Conservation (phyloP, 2,113 vertebrate genomes). For the Coreoperca whiteheadi region DNA sequence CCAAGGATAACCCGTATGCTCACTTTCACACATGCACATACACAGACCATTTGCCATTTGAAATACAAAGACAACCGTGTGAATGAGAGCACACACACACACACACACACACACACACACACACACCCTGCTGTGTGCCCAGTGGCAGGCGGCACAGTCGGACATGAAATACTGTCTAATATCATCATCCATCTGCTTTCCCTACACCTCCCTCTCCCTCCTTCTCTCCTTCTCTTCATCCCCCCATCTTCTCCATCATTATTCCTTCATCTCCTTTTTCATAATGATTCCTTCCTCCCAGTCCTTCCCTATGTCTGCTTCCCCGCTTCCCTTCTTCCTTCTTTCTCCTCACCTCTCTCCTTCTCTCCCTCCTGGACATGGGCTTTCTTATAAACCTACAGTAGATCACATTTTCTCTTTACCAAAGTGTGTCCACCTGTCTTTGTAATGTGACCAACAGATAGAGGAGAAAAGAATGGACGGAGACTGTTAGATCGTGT, state of each 20-base stretch:
- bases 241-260: conserved; percentile 53
- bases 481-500: neutral
- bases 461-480: neutral
- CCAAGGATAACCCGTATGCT: conserved; percentile 39
- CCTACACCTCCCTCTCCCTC: conserved; percentile 40
- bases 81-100: conserved; percentile 30
- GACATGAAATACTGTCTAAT: conserved; percentile 85
- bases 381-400: conserved; percentile 6
- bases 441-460: conserved; percentile 19
- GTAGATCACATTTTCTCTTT: conserved; percentile 40
- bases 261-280: conserved; percentile 52
- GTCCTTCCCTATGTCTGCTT: conserved; percentile 4
- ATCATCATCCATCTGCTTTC: conserved; percentile 82
- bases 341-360: neutral
- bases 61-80: conserved; percentile 48
- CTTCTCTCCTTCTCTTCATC: conserved; percentile 31
- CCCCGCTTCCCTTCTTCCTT: neutral
- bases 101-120: conserved; percentile 52
- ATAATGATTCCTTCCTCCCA: conserved; percentile 39
- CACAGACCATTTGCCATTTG: conserved; percentile 40
- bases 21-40: conserved; percentile 9
- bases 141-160: conserved; percentile 78
- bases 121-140: conserved; percentile 67
- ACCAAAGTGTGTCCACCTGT: neutral
- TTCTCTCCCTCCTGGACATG: conserved; percentile 9